Evolutionary conservation across 2,797 vertebrate genomes (phyloP), one percentile per base, ranked within the genome.

Genomic region (Hyperoplus lanceolatus): DNA sequence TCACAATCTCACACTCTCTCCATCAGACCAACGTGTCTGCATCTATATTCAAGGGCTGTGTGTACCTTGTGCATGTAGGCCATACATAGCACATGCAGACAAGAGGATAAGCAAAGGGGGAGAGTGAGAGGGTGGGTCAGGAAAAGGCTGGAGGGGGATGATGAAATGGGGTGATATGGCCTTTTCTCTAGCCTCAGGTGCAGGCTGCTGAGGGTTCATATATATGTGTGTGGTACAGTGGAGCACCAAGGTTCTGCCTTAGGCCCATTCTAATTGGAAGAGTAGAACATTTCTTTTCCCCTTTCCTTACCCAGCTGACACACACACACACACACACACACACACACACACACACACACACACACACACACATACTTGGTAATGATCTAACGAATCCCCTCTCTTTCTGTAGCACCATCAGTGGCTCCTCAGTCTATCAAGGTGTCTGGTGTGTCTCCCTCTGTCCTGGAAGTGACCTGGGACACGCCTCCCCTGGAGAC

Each of bases 391-490:
- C 41, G 1, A 62, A 66, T 21, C 69, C 21, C 75, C 43, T 81
- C 53, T 21, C 51, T 71, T 70, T 58, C 84, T 73, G 54, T 93
- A 99, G 98, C 97, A 62, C 98, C 98, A 0, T 97, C 97, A 0
- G 95, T 97, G 95, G 96, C 98, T 13, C 98, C 98, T 0, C 97
- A 97, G 96, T 97, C 95, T 18, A 94, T 99, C 90, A 94, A 89
- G 79, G 95, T 97, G 65, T 96, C 91, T 21, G 92, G 97, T 0
- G 90, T 96, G 67, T 96, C 97, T 0, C 96, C 97, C 50, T 97
- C 96, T 82, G 94, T 95, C 89, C 94, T 99, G 93, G 97, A 98
- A 92, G 95, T 99, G 89, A 95, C 94, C 9, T 99, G 98, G 98
- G 97, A 98, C 76, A 95, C 96, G 0, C 98, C 98, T 1, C 98